These are phyloP conservation scores for Andrena hattorfiana DNA, from an alignment of 2,888 invertebrate genomes.

Conservation along the genomic window DNA sequence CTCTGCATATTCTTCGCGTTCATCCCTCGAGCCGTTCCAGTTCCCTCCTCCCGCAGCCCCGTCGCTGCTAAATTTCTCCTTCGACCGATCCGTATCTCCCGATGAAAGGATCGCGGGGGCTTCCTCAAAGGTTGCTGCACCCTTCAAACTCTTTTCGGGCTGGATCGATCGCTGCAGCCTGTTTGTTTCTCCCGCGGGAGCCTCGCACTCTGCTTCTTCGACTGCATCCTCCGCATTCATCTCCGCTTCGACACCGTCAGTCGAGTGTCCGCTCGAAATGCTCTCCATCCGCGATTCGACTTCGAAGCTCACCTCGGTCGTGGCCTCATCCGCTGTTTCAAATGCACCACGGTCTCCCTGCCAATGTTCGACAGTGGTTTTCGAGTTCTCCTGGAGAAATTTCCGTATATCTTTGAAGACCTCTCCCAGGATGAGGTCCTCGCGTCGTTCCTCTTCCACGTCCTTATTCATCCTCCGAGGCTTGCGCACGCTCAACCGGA, in stretches of 20 bases:
- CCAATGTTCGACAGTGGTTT: not conserved
- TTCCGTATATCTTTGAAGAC: not conserved
- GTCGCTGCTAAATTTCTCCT: not conserved
- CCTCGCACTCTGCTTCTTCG: not conserved
- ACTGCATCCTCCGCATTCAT: not conserved
- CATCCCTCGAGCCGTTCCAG: not conserved
- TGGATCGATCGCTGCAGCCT: not conserved
- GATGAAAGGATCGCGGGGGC: not conserved
- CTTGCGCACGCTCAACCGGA: not conserved
- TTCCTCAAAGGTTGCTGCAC: not conserved
- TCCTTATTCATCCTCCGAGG: not conserved
- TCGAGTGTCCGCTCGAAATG: not conserved
- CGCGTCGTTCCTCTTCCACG: too few species aligned
- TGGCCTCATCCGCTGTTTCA: not conserved
- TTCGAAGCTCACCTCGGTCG: not conserved
- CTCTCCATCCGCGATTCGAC: not conserved
- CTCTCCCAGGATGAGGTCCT: not conserved
- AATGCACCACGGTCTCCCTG: not conserved
- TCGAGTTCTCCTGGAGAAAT: not conserved
- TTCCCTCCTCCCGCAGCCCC: not conserved
- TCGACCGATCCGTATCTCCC: not conserved
- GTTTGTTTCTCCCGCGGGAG: not conserved
- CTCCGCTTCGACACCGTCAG: not conserved
- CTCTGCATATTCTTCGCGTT: conserved; percentile 3
- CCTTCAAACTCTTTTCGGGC: not conserved